phyloP scores from a whole-genome alignment of 2,888 invertebrate species.

The Macrosiphum euphorbiae region DNA sequence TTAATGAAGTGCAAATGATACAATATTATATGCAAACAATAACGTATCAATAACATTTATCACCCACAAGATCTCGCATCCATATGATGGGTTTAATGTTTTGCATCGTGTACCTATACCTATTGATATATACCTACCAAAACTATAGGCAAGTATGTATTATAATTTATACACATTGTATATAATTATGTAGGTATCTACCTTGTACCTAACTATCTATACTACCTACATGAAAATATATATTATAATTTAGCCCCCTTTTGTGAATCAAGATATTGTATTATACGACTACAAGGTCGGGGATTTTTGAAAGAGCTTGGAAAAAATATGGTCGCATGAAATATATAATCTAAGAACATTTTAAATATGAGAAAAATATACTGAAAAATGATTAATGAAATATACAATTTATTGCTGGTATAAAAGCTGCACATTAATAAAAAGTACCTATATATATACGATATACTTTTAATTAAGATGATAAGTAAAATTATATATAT shows the following conservation, averaged over 20 bases:
- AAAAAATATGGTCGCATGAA: too few species aligned
- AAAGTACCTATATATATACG: neutral
- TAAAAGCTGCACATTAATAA: neutral
- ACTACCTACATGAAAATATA: neutral
- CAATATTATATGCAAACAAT: neutral
- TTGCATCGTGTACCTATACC: neutral
- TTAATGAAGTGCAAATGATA: neutral
- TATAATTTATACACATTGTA: neutral
- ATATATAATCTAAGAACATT: neutral
- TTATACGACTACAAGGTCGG: neutral
- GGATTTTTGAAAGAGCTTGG: neutral
- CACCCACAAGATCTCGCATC: neutral
- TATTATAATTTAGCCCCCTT: neutral
- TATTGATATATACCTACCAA: too few species aligned
- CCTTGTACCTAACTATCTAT: neutral
- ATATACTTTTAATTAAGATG: neutral
- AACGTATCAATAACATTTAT: neutral
- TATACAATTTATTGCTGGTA: neutral
- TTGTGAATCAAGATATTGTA: neutral
- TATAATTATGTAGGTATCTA: neutral
- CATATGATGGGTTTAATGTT: neutral
- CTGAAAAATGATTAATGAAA: neutral
- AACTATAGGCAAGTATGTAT: neutral
- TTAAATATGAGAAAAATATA: neutral
- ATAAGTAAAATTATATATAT: neutral